Evolutionary conservation across 2,888 invertebrate species (phyloP).

Genomic region (Cerceris rybyensis): DNA sequence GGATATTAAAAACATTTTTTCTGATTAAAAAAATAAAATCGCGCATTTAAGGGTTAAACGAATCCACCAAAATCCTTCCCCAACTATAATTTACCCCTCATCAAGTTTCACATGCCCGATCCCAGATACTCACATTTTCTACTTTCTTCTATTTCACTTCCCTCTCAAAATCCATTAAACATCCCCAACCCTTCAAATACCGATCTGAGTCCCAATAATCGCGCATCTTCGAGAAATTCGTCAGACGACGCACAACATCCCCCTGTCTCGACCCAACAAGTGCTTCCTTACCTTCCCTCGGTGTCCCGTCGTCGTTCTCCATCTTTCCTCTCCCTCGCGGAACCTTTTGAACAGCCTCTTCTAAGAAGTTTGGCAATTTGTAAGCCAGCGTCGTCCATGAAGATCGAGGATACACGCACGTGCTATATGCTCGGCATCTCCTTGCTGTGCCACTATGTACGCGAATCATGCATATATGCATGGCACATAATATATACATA

Average conservation of each 20-base stretch:
- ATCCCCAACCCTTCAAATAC: too few species aligned
- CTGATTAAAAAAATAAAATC: too few species aligned
- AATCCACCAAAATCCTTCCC: too few species aligned
- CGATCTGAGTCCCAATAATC: too few species aligned
- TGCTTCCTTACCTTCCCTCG: slow-evolving; percentile 14
- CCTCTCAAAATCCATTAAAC: slow-evolving; percentile 20
- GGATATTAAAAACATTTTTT: too few species aligned
- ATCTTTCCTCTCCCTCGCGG: slow-evolving; percentile 36
- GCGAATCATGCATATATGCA: slow-evolving; percentile 61
- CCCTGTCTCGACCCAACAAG: slow-evolving; percentile 38
- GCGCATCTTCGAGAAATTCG: slow-evolving; percentile 22
- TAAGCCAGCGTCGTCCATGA: slow-evolving; percentile 62
- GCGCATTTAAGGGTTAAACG: too few species aligned
- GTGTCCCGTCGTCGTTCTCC: slow-evolving; percentile 15
- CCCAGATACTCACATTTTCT: too few species aligned
- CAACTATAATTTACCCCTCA: too few species aligned
- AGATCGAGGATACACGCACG: slow-evolving; percentile 51
- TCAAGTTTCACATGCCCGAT: too few species aligned
- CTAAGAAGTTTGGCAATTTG: slow-evolving; percentile 70
- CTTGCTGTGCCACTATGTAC: slow-evolving; percentile 38
- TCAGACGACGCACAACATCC: slow-evolving; percentile 42
- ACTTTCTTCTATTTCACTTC: too few species aligned
- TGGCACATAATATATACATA: slow-evolving; percentile 49
- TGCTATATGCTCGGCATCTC: slow-evolving; percentile 26
- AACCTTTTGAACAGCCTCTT: slow-evolving; percentile 49